Conservation (phyloP, 2,797 vertebrate genomes). For the Meriones psammophilus region DNA sequence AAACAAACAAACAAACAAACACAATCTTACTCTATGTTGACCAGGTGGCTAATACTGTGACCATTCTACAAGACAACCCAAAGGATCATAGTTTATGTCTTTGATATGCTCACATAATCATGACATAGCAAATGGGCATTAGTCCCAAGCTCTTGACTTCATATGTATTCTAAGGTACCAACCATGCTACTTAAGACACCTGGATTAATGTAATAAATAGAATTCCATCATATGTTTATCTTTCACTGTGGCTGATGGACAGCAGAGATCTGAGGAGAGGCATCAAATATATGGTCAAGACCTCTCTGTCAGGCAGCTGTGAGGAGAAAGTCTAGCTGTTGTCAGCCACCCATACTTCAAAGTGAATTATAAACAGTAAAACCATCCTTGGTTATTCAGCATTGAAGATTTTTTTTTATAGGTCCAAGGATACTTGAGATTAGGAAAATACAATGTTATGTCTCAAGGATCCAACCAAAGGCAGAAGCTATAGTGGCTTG, state of each 20-base stretch:
- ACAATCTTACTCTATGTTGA: background rate
- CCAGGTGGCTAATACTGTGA: background rate
- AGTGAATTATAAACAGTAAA: constrained; percentile 61
- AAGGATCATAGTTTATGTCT: constrained; percentile 7
- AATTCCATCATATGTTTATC: constrained; percentile 60
- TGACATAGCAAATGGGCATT: constrained; percentile 7
- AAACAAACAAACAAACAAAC: background rate
- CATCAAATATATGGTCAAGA: constrained; percentile 12
- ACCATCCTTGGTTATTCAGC: background rate
- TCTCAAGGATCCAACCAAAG: background rate
- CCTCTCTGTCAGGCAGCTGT: background rate
- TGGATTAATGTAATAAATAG: constrained; percentile 40
- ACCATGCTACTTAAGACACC: constrained; percentile 16
- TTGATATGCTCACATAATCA: constrained; percentile 16
- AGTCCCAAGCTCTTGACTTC: constrained; percentile 58
- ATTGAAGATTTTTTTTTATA: background rate
- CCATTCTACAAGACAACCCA: constrained; percentile 50
- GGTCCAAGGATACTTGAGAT: background rate
- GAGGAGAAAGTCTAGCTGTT: background rate
- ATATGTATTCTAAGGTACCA: constrained; percentile 44
- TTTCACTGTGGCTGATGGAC: constrained; percentile 15
- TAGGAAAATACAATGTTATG: background rate
- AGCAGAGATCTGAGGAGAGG: constrained; percentile 44
- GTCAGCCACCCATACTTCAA: constrained; percentile 32
- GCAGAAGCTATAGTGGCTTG: background rate